Evolutionary conservation across 2,797 vertebrate genomes (phyloP).

Genomic region (Gymnodraco acuticeps): DNA sequence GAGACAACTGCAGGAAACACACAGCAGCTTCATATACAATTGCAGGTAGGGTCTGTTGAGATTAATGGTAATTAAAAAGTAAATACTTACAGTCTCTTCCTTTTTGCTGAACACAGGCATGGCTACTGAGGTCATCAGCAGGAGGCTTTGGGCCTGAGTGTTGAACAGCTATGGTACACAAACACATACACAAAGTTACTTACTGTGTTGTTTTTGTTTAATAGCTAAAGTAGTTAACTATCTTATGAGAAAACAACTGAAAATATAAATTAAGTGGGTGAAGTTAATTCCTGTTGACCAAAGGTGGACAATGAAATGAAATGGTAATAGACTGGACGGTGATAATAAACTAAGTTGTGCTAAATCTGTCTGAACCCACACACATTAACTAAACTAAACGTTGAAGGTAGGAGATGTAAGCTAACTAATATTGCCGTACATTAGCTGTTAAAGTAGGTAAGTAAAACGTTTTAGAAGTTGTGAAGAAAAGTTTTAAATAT

Average conservation of each 20-base stretch:
- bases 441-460: not conserved
- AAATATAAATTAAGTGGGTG: not conserved
- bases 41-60: not conserved
- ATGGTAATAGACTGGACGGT: not conserved
- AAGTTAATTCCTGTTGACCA: not conserved
- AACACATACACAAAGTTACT: constrained; percentile 8
- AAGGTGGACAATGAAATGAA: not conserved
- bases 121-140: constrained; percentile 95
- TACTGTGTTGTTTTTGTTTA: not conserved
- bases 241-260: not conserved
- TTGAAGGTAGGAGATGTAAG: not conserved
- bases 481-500: no score
- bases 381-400: not conserved
- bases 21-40: not conserved
- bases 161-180: constrained; percentile 87
- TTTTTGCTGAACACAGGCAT: constrained; percentile 99
- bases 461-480: not conserved
- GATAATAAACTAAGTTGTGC: no score
- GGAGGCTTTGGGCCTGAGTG: constrained; percentile 90
- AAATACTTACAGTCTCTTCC: constrained; percentile 91
- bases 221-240: not conserved
- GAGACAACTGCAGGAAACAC: constrained; percentile 86
- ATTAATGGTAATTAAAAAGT: not conserved
- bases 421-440: no score
- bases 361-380: not conserved